Percentiles rank a stretch among this genome's conserved stretches.
These are phyloP conservation scores for Apeira syringaria DNA, from an alignment of 2,888 invertebrate species.

Conservation along the genomic window DNA sequence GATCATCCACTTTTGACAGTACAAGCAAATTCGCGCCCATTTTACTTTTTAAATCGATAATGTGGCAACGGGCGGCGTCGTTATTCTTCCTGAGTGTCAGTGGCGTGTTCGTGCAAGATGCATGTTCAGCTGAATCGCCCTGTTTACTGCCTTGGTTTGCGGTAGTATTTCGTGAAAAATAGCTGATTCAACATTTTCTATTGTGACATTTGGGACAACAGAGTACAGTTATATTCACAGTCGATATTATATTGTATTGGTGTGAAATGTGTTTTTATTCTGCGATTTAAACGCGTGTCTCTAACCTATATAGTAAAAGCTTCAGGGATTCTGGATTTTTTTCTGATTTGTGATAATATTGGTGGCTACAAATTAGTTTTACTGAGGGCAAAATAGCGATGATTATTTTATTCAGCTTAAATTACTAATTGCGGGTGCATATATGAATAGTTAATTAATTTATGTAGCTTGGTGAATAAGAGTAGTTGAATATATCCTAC, in stretches of 20 bases:
- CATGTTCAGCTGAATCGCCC: conserved; percentile 41
- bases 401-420: too few species aligned
- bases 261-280: too few species aligned
- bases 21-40: conserved; percentile 13
- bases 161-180: conserved; percentile 25
- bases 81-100: conserved; percentile 47
- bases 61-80: conserved; percentile 37
- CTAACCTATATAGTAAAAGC: too few species aligned
- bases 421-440: too few species aligned
- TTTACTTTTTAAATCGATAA: conserved; percentile 41
- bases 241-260: background rate
- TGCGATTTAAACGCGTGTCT: too few species aligned
- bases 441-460: too few species aligned
- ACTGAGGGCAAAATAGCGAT: too few species aligned
- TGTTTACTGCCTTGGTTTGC: conserved; percentile 40
- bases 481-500: too few species aligned
- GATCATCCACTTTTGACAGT: background rate
- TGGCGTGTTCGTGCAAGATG: conserved; percentile 43
- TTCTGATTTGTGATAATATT: too few species aligned
- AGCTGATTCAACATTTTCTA: conserved; percentile 12
- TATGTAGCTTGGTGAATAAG: too few species aligned
- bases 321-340: too few species aligned
- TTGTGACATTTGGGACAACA: conserved; percentile 7
- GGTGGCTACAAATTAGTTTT: too few species aligned
- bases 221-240: background rate